Percentiles rank a stretch among this genome's conserved stretches.
These are phyloP conservation scores for Euthynnus affinis DNA, from an alignment of 2,797 vertebrate species.

Conservation along the genomic window DNA sequence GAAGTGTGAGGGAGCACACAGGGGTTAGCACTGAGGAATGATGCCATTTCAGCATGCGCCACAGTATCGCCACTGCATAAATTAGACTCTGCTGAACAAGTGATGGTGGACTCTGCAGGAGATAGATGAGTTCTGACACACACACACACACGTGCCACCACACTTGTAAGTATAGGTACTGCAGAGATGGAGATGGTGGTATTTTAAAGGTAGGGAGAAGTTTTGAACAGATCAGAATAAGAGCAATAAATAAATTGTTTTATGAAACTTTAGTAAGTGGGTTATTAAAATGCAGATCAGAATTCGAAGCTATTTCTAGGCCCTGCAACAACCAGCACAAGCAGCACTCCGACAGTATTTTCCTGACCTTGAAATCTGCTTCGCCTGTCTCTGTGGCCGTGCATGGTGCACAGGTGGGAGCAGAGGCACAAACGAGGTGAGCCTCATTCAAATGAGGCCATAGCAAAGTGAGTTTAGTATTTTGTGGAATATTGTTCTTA, in stretches of 20 bases:
- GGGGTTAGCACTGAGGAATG: constrained; percentile 80
- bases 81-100: constrained; percentile 78
- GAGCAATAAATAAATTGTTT: constrained; percentile 55
- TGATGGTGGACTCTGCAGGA: constrained; percentile 71
- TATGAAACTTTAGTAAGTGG: constrained; percentile 43
- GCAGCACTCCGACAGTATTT: background rate
- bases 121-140: constrained; percentile 74
- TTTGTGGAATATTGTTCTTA: background rate
- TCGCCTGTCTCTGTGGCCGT: background rate
- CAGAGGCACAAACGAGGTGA: background rate
- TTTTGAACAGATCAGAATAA: constrained; percentile 38
- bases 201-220: constrained; percentile 55
- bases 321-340: background rate
- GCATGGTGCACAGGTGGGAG: background rate
- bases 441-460: background rate
- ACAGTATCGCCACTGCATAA: constrained; percentile 81
- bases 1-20: constrained; percentile 68
- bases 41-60: constrained; percentile 82
- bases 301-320: constrained; percentile 26
- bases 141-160: constrained; percentile 24
- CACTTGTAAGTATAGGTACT: constrained; percentile 73
- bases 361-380: background rate
- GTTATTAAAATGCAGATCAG: constrained; percentile 42
- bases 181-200: constrained; percentile 27
- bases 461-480: background rate